These are phyloP conservation scores for Rhopilema esculentum DNA, from an alignment of 30 jellyfish, hydroid and myxozoan genomes.

Conservation along the genomic window DNA sequence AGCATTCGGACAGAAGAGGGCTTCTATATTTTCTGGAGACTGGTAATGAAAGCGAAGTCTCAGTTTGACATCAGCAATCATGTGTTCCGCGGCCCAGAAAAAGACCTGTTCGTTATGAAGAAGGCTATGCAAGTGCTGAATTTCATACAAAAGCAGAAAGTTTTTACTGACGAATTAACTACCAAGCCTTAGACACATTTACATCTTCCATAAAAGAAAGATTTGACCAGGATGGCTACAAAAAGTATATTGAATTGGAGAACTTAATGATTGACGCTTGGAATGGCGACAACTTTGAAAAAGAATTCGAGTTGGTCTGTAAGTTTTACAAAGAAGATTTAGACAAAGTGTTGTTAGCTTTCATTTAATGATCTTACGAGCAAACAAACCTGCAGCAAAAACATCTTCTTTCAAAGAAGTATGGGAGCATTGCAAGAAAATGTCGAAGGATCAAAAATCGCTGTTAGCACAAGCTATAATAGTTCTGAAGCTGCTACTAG, in stretches of 20 bases:
- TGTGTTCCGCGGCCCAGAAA: slow-evolving; percentile 24
- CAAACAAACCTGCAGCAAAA: slow-evolving; percentile 25
- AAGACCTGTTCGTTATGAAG: slow-evolving; percentile 20
- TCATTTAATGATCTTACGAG: slow-evolving; percentile 3
- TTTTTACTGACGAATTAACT: no score
- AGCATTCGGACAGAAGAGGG: not conserved
- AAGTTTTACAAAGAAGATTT: slow-evolving; percentile 5
- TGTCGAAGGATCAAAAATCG: no score
- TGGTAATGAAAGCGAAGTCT: not conserved
- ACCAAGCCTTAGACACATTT: slow-evolving; percentile 14
- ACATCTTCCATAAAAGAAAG: slow-evolving; percentile 9
- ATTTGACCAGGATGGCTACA: slow-evolving; percentile 31
- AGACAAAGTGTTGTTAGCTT: not conserved
- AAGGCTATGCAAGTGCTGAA: slow-evolving; percentile 13
- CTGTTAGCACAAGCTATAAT: no score
- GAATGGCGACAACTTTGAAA: slow-evolving; percentile 9
- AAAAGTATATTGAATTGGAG: not conserved
- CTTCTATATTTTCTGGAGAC: not conserved
- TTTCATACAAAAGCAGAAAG: no score
- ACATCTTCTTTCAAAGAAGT: no score
- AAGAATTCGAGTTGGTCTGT: not conserved
- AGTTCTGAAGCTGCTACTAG: no score
- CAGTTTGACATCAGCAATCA: not conserved
- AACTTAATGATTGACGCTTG: slow-evolving; percentile 6
- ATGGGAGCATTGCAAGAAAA: no score